Evolutionary conservation across 2,113 vertebrate genomes (phyloP).

Genomic region (Archilochus colubris): DNA sequence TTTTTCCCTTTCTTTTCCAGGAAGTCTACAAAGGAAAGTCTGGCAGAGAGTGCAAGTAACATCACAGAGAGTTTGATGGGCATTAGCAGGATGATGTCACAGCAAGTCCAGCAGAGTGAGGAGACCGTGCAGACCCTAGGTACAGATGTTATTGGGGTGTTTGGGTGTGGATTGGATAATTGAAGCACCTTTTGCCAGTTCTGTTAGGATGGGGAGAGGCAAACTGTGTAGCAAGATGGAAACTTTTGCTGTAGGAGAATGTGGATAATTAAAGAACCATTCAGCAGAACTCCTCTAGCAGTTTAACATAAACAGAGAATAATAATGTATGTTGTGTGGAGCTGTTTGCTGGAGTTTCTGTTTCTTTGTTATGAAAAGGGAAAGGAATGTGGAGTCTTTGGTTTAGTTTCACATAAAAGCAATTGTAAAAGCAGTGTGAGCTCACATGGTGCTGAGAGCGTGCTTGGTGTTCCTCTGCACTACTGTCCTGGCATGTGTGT

Average conservation of each 20-base stretch:
- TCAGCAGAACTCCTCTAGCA: neutral
- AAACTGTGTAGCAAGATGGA: neutral
- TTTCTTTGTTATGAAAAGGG: neutral
- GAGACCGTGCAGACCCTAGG: constrained; percentile 89
- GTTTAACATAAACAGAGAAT: neutral
- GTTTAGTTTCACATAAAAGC: neutral
- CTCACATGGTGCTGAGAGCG: accelerated
- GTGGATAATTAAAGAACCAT: neutral
- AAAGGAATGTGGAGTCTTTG: neutral
- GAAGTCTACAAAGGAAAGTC: constrained; percentile 88
- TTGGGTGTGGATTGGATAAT: neutral
- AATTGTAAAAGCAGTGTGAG: neutral
- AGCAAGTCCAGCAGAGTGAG: constrained; percentile 94
- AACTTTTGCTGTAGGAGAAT: neutral
- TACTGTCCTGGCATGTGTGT: neutral
- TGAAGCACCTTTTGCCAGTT: neutral
- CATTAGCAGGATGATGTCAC: constrained; percentile 96
- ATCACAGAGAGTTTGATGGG: constrained; percentile 96
- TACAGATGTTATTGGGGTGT: constrained; percentile 44
- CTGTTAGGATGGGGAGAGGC: neutral
- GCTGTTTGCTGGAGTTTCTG: neutral
- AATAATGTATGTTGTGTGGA: neutral
- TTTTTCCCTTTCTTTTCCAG: constrained; percentile 50
- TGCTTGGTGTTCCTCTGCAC: neutral
- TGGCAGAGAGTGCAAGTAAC: constrained; percentile 87